Conservation (phyloP, 2,797 vertebrate genomes). For the Carapus acus region DNA sequence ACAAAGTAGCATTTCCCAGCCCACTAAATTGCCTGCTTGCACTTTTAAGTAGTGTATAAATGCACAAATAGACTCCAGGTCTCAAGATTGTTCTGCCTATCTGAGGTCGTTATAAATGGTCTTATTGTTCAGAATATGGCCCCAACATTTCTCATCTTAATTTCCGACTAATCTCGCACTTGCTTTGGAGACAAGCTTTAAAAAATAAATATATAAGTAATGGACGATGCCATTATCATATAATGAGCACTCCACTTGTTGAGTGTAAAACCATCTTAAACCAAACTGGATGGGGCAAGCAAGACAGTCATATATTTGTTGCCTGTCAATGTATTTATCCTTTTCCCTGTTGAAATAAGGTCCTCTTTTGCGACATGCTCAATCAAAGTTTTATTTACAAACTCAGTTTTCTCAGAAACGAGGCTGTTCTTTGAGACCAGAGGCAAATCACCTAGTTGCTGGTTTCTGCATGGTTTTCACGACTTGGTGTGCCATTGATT, state of each 20-base stretch:
- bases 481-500: conserved; percentile 44
- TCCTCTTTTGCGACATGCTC: no score
- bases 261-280: no score
- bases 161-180: no score
- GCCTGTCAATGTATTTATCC: no score
- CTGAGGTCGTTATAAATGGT: conserved; percentile 34
- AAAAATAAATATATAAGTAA: no score
- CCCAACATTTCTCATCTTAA: no score
- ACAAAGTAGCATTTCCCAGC: conserved; percentile 70
- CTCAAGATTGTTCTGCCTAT: conserved; percentile 34
- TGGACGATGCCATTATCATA: no score
- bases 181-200: no score
- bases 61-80: conserved; percentile 61
- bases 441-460: conserved; percentile 42
- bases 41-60: conserved; percentile 56
- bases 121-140: conserved; percentile 14
- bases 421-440: conserved; percentile 20
- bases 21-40: conserved; percentile 55
- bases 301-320: no score
- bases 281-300: no score
- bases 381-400: conserved; percentile 1
- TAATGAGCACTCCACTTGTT: no score
- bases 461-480: conserved; percentile 44
- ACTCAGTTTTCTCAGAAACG: conserved; percentile 17
- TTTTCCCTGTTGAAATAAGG: no score